These are phyloP conservation scores for Lampropteryx suffumata DNA, from an alignment of 2,888 invertebrate species.

Conservation along the genomic window DNA sequence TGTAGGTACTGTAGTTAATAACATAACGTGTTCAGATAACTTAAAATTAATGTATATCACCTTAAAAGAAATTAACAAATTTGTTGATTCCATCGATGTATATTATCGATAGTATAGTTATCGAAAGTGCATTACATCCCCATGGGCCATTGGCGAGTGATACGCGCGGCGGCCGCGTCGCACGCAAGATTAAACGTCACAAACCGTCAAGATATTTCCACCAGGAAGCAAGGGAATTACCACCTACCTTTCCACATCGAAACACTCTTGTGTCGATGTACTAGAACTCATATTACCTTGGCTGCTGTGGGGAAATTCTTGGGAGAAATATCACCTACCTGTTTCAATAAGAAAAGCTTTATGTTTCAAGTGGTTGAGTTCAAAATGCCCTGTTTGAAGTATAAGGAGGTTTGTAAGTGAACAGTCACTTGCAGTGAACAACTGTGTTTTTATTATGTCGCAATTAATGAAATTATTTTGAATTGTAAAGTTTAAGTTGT, in stretches of 20 bases:
- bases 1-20: too few species aligned
- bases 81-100: too few species aligned
- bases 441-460: slow-evolving; percentile 51
- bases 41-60: too few species aligned
- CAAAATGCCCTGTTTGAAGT: slow-evolving; percentile 1
- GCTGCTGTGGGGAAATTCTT: slow-evolving; percentile 3
- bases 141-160: slow-evolving; percentile 66
- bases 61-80: too few species aligned
- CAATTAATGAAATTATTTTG: slow-evolving; percentile 46
- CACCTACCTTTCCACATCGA: slow-evolving; percentile 39
- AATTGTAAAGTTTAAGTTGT: slow-evolving; percentile 28
- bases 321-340: slow-evolving; percentile 22
- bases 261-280: slow-evolving; percentile 34
- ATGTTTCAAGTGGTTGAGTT: slow-evolving; percentile 3
- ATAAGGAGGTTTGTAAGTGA: slow-evolving; percentile 37
- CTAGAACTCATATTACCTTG: slow-evolving; percentile 41
- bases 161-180: slow-evolving; percentile 75
- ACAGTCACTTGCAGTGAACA: slow-evolving; percentile 65
- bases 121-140: slow-evolving; percentile 39
- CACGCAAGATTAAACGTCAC: slow-evolving; percentile 83
- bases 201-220: slow-evolving; percentile 69
- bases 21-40: too few species aligned
- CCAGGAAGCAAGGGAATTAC: slow-evolving; percentile 45
- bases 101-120: slow-evolving; percentile 28
- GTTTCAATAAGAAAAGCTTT: slow-evolving; percentile 2